These are phyloP conservation scores for Mormoops blainvillei DNA, from an alignment of 2,113 vertebrate genomes.

Conservation along the genomic window DNA sequence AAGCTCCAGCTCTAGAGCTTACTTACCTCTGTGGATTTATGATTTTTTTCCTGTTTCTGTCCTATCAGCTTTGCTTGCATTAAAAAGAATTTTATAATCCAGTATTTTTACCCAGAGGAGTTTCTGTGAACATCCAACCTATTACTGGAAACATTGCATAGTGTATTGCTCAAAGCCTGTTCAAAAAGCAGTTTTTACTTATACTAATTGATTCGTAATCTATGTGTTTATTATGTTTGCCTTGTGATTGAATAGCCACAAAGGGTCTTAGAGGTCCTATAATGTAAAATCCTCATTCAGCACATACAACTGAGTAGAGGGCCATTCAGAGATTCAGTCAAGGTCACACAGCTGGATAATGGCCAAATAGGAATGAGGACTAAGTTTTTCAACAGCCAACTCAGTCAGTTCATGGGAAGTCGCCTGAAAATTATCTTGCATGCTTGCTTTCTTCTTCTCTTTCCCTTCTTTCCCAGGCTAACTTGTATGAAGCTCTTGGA, in stretches of 20 bases:
- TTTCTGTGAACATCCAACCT: neutral
- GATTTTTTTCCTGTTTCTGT: conserved; percentile 2
- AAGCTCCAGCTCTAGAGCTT: neutral
- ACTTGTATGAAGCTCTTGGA: neutral
- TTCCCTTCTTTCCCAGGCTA: neutral
- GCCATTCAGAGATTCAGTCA: neutral
- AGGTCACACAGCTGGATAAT: neutral
- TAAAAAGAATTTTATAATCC: neutral
- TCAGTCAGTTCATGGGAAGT: neutral
- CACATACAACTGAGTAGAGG: neutral
- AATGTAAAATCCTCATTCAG: neutral
- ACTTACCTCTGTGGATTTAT: neutral
- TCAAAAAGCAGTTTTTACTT: neutral
- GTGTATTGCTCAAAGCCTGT: neutral
- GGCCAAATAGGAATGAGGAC: neutral
- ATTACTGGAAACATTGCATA: neutral
- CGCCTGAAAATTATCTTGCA: neutral
- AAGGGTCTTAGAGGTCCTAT: neutral
- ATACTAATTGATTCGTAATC: neutral
- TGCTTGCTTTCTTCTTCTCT: neutral
- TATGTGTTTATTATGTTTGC: neutral
- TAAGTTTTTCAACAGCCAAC: neutral
- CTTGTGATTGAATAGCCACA: neutral
- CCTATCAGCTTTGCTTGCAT: neutral
- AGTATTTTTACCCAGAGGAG: neutral